Evolutionary conservation across 2,797 vertebrate species (phyloP).

Genomic region (Paratrypauchen microcephalus): DNA sequence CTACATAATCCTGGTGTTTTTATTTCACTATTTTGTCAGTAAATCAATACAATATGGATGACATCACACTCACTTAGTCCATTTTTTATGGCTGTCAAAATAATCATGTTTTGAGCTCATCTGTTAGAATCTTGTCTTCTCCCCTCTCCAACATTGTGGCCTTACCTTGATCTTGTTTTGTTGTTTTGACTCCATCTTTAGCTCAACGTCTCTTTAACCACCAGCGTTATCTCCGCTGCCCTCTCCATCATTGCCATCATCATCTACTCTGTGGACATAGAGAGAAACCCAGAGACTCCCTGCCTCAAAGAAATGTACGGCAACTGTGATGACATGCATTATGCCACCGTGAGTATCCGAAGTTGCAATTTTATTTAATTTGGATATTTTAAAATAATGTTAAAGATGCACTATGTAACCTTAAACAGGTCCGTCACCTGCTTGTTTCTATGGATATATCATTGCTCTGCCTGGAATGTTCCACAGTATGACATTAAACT

Average conservation of each 20-base stretch:
- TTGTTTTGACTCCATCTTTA: slow-evolving; percentile 22
- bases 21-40: too few relatives aligned
- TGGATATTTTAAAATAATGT: too few relatives aligned
- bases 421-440: too few relatives aligned
- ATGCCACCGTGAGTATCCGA: slow-evolving; percentile 18
- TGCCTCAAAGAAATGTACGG: fast-evolving
- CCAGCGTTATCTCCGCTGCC: slow-evolving; percentile 36
- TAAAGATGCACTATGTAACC: too few relatives aligned
- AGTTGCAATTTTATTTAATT: too few relatives aligned
- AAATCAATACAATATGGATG: too few relatives aligned
- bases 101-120: background rate
- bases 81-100: background rate
- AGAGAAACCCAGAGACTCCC: slow-evolving; percentile 25
- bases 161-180: background rate
- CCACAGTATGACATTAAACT: too few relatives aligned
- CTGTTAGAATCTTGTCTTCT: background rate
- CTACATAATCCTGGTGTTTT: too few relatives aligned
- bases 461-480: too few relatives aligned
- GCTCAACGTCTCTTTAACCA: slow-evolving; percentile 56
- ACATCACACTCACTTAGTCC: too few relatives aligned
- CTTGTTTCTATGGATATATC: too few relatives aligned
- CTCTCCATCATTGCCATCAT: slow-evolving; percentile 62
- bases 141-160: background rate
- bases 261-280: slow-evolving; percentile 69
- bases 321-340: slow-evolving; percentile 12